Conservation (phyloP, 2,888 invertebrate species). For the Eledona agricola region DNA sequence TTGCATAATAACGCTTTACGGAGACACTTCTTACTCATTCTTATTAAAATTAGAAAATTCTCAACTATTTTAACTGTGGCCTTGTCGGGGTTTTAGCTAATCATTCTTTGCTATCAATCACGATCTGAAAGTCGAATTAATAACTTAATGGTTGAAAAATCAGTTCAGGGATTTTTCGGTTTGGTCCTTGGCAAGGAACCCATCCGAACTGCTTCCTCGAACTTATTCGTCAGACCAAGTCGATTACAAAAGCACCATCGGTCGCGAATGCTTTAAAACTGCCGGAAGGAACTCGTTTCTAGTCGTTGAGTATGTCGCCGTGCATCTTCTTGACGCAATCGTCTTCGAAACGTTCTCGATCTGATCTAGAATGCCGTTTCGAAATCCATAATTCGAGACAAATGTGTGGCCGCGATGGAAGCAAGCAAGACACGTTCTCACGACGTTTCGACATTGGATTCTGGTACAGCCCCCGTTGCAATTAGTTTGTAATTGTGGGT, state of each 20-base stretch:
- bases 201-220: slow-evolving; percentile 8
- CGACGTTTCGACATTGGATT: background rate
- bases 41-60: too few relatives aligned
- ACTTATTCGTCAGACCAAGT: too few relatives aligned
- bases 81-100: slow-evolving; percentile 3
- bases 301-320: too few relatives aligned
- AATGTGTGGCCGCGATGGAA: slow-evolving; percentile 23
- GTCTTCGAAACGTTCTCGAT: slow-evolving; percentile 10
- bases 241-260: too few relatives aligned
- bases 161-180: slow-evolving; percentile 18
- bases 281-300: slow-evolving; percentile 10
- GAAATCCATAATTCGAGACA: slow-evolving; percentile 13
- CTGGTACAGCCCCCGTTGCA: too few relatives aligned
- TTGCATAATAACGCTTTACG: slow-evolving; percentile 8
- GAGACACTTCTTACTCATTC: too few relatives aligned
- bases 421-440: slow-evolving; percentile 8
- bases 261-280: slow-evolving; percentile 14
- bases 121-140: slow-evolving; percentile 4
- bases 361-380: slow-evolving; percentile 23
- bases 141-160: slow-evolving; percentile 9
- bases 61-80: too few relatives aligned
- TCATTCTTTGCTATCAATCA: background rate
- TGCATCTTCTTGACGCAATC: slow-evolving; percentile 19
- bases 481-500: too few relatives aligned
- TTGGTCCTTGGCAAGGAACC: too few relatives aligned